Evolutionary conservation across 1,140 invertebrate genomes (phyloP).

Genomic region (Cydia amplana): DNA sequence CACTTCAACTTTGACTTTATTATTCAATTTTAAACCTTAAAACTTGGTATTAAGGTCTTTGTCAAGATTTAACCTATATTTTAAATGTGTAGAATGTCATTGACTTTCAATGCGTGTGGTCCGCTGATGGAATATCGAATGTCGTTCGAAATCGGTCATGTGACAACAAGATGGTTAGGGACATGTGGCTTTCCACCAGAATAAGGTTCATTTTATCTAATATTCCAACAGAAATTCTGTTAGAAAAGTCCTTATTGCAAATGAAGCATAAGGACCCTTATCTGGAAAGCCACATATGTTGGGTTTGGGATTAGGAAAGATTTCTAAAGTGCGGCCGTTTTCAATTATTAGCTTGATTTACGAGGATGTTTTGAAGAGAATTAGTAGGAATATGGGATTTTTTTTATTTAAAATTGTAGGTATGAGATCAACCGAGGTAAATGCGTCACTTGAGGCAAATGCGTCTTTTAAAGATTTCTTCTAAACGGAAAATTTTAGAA

Average conservation of each 20-base stretch:
- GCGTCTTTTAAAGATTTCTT: too few species aligned
- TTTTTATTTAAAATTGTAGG: too few species aligned
- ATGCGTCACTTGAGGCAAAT: too few species aligned
- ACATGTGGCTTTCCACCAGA: background rate
- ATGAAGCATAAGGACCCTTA: too few species aligned
- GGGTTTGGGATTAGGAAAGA: background rate
- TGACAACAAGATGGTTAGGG: conserved; percentile 10
- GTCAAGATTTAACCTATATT: background rate
- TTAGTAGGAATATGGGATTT: background rate
- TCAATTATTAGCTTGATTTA: background rate
- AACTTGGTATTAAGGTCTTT: background rate
- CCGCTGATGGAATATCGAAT: conserved; percentile 14
- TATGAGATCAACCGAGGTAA: too few species aligned
- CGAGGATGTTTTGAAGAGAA: background rate
- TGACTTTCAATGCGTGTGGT: conserved; percentile 23
- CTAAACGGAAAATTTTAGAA: too few species aligned
- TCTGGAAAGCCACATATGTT: too few species aligned
- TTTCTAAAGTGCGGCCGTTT: background rate
- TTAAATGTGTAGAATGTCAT: background rate
- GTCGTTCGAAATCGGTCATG: conserved; percentile 12
- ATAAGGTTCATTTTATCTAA: too few species aligned
- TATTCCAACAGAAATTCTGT: too few species aligned
- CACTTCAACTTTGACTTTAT: background rate
- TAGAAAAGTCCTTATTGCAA: too few species aligned
- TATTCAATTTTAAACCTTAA: background rate